Conservation (phyloP, 2,797 vertebrate genomes). For the Acropternis orthonyx region DNA sequence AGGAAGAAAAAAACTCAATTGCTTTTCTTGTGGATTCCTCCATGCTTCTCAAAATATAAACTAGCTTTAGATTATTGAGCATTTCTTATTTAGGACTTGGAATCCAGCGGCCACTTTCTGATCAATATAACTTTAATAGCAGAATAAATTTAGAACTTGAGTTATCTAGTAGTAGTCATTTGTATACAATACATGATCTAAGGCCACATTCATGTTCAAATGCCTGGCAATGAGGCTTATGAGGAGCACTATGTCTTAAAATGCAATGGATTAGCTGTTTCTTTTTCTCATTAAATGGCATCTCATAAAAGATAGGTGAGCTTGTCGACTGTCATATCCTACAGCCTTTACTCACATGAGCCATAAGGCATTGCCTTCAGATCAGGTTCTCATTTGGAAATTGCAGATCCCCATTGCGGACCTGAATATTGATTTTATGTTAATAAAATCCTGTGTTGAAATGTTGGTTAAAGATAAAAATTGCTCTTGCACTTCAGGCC, state of each 20-base stretch:
- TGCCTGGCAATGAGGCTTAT: not conserved
- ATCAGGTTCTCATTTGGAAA: not conserved
- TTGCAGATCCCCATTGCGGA: not conserved
- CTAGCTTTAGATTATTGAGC: not conserved
- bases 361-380: not conserved
- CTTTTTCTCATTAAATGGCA: not conserved
- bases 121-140: slow-evolving; percentile 11
- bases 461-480: not conserved
- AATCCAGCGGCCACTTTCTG: not conserved
- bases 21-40: not conserved
- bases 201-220: not conserved
- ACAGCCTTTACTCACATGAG: not conserved
- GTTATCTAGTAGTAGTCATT: not conserved
- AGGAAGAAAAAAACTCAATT: not conserved
- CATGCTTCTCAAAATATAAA: not conserved
- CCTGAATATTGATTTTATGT: slow-evolving; percentile 11
- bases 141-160: slow-evolving; percentile 1
- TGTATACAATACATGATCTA: not conserved
- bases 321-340: not conserved
- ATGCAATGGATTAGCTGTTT: not conserved
- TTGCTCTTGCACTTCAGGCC: not conserved
- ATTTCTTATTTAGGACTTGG: not conserved
- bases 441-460: slow-evolving; percentile 10
- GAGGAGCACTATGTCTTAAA: not conserved
- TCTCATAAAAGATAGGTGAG: not conserved